Percentiles rank a stretch among this genome's conserved stretches.
Evolutionary conservation across 2,113 vertebrate species (phyloP).

Genomic region (Paedocypris sp.): DNA sequence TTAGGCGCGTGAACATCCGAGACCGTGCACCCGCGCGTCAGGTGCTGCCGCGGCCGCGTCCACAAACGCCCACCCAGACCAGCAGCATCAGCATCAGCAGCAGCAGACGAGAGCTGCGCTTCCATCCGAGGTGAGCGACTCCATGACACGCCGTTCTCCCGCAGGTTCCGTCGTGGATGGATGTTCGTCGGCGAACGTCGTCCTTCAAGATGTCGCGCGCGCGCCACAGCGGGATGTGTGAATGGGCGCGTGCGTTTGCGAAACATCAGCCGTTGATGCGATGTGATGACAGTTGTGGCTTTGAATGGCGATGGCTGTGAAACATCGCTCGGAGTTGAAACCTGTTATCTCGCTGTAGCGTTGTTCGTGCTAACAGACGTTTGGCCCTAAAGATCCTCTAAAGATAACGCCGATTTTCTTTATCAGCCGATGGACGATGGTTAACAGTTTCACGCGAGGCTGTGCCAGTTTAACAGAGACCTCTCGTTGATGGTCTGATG

Average conservation of each 20-base stretch:
- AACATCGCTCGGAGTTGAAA: background rate
- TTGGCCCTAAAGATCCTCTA: background rate
- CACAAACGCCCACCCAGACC: constrained; percentile 23
- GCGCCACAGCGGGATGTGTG: background rate
- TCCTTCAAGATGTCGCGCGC: background rate
- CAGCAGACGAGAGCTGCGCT: background rate
- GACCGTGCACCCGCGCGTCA: background rate
- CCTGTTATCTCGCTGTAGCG: background rate
- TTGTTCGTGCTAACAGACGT: background rate
- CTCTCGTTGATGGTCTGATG: no score
- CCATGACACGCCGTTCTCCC: background rate
- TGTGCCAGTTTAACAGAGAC: no score
- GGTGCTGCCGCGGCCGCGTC: constrained; percentile 11
- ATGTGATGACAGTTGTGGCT: background rate
- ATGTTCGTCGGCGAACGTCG: background rate
- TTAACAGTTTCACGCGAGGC: no score
- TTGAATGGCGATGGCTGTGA: background rate
- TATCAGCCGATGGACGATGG: no score
- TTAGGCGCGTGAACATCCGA: background rate
- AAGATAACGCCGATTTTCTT: background rate
- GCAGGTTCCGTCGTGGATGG: background rate
- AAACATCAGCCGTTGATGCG: background rate
- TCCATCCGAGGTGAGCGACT: constrained; percentile 26
- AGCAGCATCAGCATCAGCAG: background rate
- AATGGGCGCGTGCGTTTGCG: background rate